Percentiles rank a stretch among this genome's conserved stretches.
Evolutionary conservation across 2,113 vertebrate species (phyloP).

Genomic region (Rhynchomys soricoides): DNA sequence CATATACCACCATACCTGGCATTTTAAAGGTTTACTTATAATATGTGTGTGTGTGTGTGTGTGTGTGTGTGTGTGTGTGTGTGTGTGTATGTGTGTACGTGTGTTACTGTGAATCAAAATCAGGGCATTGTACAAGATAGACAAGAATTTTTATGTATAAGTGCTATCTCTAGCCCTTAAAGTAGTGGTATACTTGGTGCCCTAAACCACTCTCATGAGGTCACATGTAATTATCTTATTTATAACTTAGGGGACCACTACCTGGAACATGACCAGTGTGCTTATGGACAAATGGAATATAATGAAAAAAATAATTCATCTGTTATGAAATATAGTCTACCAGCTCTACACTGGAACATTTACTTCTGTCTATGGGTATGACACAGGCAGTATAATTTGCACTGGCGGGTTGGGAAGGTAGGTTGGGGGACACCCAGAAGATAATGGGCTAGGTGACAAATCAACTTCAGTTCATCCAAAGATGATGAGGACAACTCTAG

Average conservation of each 20-base stretch:
- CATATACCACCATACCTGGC: background rate
- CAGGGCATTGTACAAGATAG: background rate
- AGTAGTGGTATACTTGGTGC: background rate
- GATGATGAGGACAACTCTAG: background rate
- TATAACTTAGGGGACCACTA: slow-evolving; percentile 15
- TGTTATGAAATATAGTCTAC: background rate
- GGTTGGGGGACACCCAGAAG: background rate
- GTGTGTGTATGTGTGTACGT: background rate
- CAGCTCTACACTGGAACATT: slow-evolving; percentile 32
- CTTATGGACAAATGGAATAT: slow-evolving; percentile 27
- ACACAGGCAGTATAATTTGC: background rate
- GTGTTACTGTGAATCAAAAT: background rate
- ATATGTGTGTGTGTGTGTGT: no score
- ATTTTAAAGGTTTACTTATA: background rate
- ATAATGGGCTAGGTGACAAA: background rate
- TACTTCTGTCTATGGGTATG: slow-evolving; percentile 37
- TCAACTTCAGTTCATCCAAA: slow-evolving; percentile 17
- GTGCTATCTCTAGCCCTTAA: background rate
- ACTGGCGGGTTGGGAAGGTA: background rate
- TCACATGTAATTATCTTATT: background rate
- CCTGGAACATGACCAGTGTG: slow-evolving; percentile 24
- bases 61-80: background rate
- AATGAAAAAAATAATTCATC: slow-evolving; percentile 39
- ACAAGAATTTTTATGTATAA: background rate
- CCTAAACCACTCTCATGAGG: background rate